Evolutionary conservation across 92 coral and sea anemone species (phyloP).

Genomic region (Isaurus tuberculatus): DNA sequence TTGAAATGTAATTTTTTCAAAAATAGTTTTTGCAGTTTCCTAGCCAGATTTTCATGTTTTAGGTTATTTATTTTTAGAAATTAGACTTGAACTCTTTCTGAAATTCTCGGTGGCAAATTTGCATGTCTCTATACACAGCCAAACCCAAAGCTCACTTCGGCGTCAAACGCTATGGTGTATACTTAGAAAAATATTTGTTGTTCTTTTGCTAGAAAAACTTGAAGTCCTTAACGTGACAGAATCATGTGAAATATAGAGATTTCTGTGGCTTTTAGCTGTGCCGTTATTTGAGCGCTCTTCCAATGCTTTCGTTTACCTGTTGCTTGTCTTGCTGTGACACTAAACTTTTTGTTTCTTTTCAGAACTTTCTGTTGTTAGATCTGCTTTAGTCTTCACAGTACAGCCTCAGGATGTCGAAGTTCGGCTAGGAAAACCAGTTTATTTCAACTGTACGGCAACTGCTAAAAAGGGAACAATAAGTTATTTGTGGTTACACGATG

Average conservation of each 20-base stretch:
- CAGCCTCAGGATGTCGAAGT: slow-evolving; percentile 63
- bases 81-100: background rate
- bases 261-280: no score
- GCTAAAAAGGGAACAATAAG: slow-evolving; percentile 16
- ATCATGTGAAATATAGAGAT: background rate
- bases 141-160: background rate
- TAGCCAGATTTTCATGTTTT: background rate
- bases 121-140: slow-evolving; percentile 11
- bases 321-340: slow-evolving; percentile 12
- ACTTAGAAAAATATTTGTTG: background rate
- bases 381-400: slow-evolving; percentile 48
- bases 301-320: slow-evolving; percentile 24
- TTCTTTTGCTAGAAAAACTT: background rate
- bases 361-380: slow-evolving; percentile 64
- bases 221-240: background rate
- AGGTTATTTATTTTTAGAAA: background rate
- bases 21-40: background rate
- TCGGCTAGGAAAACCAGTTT: slow-evolving; percentile 51
- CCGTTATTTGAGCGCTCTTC: no score
- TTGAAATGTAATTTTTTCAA: background rate
- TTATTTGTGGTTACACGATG: slow-evolving; percentile 65
- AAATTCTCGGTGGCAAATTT: background rate
- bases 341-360: background rate
- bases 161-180: background rate
- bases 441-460: slow-evolving; percentile 63